phyloP scores from a whole-genome alignment of 2,888 invertebrate species.

The Creontiades dilutus region DNA sequence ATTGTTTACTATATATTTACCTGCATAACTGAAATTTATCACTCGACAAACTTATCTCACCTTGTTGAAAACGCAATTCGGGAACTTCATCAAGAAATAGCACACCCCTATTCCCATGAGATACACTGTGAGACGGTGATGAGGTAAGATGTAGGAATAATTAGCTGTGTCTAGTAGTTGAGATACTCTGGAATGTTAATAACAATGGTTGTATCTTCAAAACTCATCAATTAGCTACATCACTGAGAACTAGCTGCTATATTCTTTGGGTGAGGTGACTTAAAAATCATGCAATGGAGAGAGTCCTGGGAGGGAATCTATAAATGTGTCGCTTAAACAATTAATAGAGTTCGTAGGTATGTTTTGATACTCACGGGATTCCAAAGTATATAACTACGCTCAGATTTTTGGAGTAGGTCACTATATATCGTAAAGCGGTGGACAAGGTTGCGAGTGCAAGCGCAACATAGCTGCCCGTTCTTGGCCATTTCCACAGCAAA shows the following conservation, averaged over 20 bases:
- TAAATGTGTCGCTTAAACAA: too few relatives aligned
- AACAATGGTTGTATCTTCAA: conserved; percentile 22
- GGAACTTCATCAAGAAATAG: conserved; percentile 40
- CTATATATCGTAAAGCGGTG: conserved; percentile 77
- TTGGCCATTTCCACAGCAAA: conserved; percentile 34
- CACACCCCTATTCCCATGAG: conserved; percentile 80
- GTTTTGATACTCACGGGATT: conserved; percentile 80
- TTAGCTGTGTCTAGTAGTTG: conserved; percentile 75
- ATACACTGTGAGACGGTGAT: conserved; percentile 82
- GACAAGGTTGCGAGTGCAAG: conserved; percentile 78
- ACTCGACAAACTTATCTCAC: neutral
- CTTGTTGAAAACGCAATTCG: conserved; percentile 18
- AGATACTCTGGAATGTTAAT: conserved; percentile 63
- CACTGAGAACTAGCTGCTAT: too few relatives aligned
- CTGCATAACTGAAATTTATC: too few relatives aligned
- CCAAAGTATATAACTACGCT: conserved; percentile 82
- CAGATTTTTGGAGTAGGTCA: conserved; percentile 80
- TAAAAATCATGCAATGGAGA: too few relatives aligned
- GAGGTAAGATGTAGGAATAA: conserved; percentile 80
- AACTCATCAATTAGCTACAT: too few relatives aligned
- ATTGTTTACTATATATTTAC: too few relatives aligned
- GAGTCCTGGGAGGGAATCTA: too few relatives aligned
- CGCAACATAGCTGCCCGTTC: conserved; percentile 75
- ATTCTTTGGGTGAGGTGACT: too few relatives aligned
- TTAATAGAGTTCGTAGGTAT: too few relatives aligned